Evolutionary conservation across 1,140 invertebrate genomes (phyloP).

Genomic region (Pseudomyrmex concolor): DNA sequence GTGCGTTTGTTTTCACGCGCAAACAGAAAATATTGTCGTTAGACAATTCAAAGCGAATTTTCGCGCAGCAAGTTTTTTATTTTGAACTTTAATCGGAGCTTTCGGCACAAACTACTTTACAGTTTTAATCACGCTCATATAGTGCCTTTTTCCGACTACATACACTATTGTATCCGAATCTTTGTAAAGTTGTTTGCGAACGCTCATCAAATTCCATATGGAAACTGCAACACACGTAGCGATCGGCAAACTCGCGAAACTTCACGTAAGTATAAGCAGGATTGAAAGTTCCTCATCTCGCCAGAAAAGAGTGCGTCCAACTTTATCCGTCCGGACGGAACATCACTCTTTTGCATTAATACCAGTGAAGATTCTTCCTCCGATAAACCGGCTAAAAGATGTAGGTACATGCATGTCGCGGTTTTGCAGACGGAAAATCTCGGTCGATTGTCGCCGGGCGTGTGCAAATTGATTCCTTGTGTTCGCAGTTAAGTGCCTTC

Average conservation of each 20-base stretch:
- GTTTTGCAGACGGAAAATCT: neutral
- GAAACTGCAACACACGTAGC: constrained; percentile 5
- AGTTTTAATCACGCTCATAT: constrained; percentile 33
- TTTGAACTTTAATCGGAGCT: constrained; percentile 5
- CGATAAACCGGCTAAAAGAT: constrained; percentile 41
- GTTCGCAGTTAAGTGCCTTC: constrained; percentile 73
- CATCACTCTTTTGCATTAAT: constrained; percentile 55
- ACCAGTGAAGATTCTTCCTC: constrained; percentile 31
- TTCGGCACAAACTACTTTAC: neutral
- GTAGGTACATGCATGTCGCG: neutral
- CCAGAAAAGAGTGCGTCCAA: constrained; percentile 20
- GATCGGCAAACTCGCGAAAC: constrained; percentile 19
- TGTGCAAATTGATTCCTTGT: constrained; percentile 75
- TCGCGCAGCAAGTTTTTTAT: neutral
- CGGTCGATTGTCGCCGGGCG: constrained; percentile 10
- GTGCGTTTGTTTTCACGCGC: neutral
- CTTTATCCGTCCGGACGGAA: constrained; percentile 24
- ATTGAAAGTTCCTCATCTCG: constrained; percentile 35
- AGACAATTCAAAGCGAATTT: constrained; percentile 7
- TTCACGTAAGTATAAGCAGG: constrained; percentile 39
- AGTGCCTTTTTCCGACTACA: neutral
- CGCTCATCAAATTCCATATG: constrained; percentile 25
- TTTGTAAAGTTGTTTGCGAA: constrained; percentile 35
- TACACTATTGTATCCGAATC: constrained; percentile 4
- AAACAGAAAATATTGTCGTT: constrained; percentile 18